These are phyloP conservation scores for Callithrix jacchus DNA, from an alignment of 2,113 vertebrate genomes.

Conservation along the genomic window DNA sequence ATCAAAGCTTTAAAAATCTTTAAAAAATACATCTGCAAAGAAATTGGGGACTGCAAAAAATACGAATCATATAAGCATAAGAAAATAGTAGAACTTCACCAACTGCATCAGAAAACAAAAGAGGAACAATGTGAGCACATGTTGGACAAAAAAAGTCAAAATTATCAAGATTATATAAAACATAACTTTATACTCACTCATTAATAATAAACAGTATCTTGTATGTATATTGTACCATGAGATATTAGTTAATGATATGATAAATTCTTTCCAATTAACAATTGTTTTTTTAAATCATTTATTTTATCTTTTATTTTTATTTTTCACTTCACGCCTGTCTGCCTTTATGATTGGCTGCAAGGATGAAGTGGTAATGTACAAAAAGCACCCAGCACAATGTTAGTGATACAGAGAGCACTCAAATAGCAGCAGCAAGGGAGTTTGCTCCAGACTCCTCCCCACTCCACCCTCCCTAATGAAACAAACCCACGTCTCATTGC, in stretches of 20 bases:
- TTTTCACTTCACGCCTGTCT: background rate
- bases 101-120: conserved; percentile 4
- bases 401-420: too few species aligned
- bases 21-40: background rate
- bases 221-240: background rate
- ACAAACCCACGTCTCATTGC: too few species aligned
- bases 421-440: too few species aligned
- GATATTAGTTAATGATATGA: background rate
- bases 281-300: background rate
- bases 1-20: too few species aligned
- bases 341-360: too few species aligned
- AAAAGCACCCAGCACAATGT: too few species aligned
- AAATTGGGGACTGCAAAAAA: background rate
- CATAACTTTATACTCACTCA: background rate
- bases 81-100: background rate
- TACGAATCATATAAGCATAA: background rate
- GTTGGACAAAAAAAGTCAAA: conserved; percentile 1
- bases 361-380: too few species aligned
- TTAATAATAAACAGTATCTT: background rate
- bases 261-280: background rate
- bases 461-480: too few species aligned
- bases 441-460: too few species aligned
- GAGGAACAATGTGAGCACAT: background rate
- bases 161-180: background rate
- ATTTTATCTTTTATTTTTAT: background rate